Evolutionary conservation across 2,113 vertebrate species (phyloP).

Genomic region (Thunnus maccoyii): DNA sequence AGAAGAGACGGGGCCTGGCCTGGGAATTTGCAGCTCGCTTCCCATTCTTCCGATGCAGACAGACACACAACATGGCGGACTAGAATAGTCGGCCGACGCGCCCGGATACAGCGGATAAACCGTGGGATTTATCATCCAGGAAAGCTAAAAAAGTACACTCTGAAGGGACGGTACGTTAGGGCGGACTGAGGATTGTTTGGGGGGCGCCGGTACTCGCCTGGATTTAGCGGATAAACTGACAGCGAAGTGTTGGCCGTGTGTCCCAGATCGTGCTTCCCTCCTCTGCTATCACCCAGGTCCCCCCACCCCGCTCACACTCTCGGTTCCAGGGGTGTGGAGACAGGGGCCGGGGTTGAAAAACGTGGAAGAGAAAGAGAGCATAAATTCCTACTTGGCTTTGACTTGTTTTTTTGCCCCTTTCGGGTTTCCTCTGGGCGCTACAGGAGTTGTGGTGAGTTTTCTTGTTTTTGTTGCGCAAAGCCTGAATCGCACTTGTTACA

Average conservation of each 20-base stretch:
- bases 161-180: not conserved
- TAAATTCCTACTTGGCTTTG: constrained; percentile 29
- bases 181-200: not conserved
- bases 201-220: constrained; percentile 24
- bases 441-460: constrained; percentile 82
- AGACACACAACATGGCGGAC: constrained; percentile 89
- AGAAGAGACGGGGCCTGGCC: constrained; percentile 75
- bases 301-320: constrained; percentile 82
- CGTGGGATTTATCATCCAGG: constrained; percentile 69
- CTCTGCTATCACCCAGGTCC: constrained; percentile 78
- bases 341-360: constrained; percentile 79
- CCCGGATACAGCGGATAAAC: constrained; percentile 85
- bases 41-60: constrained; percentile 86
- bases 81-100: constrained; percentile 83
- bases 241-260: constrained; percentile 74
- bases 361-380: constrained; percentile 69
- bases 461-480: constrained; percentile 60
- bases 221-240: constrained; percentile 56
- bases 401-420: not conserved
- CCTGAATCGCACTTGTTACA: constrained; percentile 72
- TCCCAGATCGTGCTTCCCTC: constrained; percentile 77
- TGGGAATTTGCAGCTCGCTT: constrained; percentile 82
- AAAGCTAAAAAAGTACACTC: constrained; percentile 45
- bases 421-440: constrained; percentile 51
- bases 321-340: constrained; percentile 84